A percentile compares a stretch with the other conserved stretches of the same genome.
Conservation (phyloP, 2,888 invertebrate species). For the Microchrysa polita region DNA sequence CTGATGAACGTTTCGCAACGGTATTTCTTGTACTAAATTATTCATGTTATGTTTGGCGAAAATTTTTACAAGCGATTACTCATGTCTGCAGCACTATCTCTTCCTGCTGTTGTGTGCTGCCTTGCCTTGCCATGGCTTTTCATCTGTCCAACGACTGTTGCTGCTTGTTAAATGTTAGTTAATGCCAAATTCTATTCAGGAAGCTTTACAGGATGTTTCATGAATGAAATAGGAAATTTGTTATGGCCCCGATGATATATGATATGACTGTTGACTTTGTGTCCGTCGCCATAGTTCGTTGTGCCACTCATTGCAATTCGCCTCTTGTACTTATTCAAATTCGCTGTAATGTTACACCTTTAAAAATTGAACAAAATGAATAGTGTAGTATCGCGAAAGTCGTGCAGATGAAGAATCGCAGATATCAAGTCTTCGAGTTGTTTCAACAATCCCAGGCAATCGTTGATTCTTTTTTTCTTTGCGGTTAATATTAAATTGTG, state of each 20-base stretch:
- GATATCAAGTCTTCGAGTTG: constrained; percentile 3
- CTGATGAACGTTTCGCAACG: constrained; percentile 51
- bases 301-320: constrained; percentile 34
- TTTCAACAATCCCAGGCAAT: constrained; percentile 15
- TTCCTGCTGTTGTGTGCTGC: constrained; percentile 16
- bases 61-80: constrained; percentile 51
- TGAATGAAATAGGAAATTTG: constrained; percentile 36
- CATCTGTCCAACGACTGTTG: constrained; percentile 17
- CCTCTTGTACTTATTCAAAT: constrained; percentile 35
- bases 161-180: constrained; percentile 35
- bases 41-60: constrained; percentile 50
- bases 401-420: constrained; percentile 27
- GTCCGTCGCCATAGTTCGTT: constrained; percentile 11
- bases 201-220: constrained; percentile 36
- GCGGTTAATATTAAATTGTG: constrained; percentile 11
- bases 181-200: constrained; percentile 41
- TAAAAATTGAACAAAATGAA: constrained; percentile 38
- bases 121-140: constrained; percentile 15
- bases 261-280: constrained; percentile 37
- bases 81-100: constrained; percentile 49
- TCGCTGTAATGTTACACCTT: constrained; percentile 35
- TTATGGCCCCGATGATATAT: constrained; percentile 37
- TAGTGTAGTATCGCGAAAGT: constrained; percentile 20
- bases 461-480: not conserved
- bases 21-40: constrained; percentile 51